phyloP scores from a whole-genome alignment of 1,140 invertebrate species.

The Lamellibrachia luymesi region DNA sequence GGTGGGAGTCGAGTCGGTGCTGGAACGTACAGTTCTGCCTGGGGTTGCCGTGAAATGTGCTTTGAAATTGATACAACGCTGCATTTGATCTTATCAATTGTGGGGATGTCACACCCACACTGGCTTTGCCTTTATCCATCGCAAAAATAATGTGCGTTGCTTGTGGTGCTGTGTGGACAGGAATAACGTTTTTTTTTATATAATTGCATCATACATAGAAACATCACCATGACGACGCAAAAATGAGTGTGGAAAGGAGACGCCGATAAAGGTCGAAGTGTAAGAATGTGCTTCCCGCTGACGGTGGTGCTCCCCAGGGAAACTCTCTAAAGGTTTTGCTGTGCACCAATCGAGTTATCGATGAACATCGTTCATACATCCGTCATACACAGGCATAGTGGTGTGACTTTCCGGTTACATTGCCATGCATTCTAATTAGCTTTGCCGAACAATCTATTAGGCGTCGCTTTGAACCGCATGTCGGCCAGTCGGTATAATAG shows the following conservation, averaged over 20 bases:
- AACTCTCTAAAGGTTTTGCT: neutral
- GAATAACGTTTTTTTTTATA: too few species aligned
- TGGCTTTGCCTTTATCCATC: too few species aligned
- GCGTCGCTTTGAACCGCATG: neutral
- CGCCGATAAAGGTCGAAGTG: neutral
- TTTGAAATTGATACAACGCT: too few species aligned
- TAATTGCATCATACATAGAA: neutral
- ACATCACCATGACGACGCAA: neutral
- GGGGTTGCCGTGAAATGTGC: too few species aligned
- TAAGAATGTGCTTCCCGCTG: neutral
- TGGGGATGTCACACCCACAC: too few species aligned
- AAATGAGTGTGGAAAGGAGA: neutral
- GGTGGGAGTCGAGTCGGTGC: too few species aligned
- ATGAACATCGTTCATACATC: neutral
- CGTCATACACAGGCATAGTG: neutral
- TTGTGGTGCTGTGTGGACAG: too few species aligned
- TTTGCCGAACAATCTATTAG: neutral
- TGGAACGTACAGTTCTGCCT: too few species aligned
- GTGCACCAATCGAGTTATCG: neutral
- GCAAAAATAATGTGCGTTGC: too few species aligned
- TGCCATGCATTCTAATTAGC: neutral
- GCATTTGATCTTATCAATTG: too few species aligned
- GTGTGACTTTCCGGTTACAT: neutral
- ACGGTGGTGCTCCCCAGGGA: neutral
- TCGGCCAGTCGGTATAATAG: neutral